A percentile compares a stretch with the other conserved stretches of the same genome.
Evolutionary conservation across 2,797 vertebrate genomes (phyloP).

Genomic region (Pelobates cultripes): DNA sequence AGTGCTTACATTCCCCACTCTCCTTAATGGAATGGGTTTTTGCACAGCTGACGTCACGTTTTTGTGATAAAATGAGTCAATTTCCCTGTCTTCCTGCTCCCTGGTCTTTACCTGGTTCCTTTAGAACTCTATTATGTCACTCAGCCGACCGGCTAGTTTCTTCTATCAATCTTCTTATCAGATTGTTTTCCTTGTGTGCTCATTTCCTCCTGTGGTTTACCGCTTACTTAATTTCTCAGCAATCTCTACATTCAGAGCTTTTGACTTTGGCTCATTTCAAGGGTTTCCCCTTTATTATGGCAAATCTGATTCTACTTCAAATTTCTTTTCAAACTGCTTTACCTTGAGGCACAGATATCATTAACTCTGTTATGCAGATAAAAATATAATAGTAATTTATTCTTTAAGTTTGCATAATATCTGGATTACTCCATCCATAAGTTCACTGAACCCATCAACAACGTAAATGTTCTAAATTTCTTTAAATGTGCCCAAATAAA

Average conservation of each 20-base stretch:
- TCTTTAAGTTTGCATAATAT: no score
- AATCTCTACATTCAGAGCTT: neutral
- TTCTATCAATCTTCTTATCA: slow-evolving; percentile 31
- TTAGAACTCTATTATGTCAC: slow-evolving; percentile 7
- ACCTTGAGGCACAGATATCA: neutral
- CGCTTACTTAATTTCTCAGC: slow-evolving; percentile 9
- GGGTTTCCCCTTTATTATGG: neutral
- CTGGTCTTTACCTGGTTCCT: slow-evolving; percentile 20
- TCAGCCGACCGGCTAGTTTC: slow-evolving; percentile 19
- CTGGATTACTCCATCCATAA: no score
- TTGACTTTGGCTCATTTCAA: neutral
- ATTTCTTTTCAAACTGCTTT: neutral
- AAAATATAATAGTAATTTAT: no score
- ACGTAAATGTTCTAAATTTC: no score
- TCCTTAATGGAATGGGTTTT: neutral
- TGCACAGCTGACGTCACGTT: neutral
- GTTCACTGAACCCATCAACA: no score
- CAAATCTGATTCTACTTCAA: neutral
- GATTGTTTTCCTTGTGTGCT: slow-evolving; percentile 9
- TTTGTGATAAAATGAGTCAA: neutral
- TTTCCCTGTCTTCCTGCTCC: slow-evolving; percentile 17
- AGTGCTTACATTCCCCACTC: neutral
- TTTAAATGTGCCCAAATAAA: no score
- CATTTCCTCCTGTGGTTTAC: slow-evolving; percentile 51
- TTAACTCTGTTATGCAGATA: neutral